phyloP scores from a whole-genome alignment of 1,140 invertebrate species.

The Mya arenaria region DNA sequence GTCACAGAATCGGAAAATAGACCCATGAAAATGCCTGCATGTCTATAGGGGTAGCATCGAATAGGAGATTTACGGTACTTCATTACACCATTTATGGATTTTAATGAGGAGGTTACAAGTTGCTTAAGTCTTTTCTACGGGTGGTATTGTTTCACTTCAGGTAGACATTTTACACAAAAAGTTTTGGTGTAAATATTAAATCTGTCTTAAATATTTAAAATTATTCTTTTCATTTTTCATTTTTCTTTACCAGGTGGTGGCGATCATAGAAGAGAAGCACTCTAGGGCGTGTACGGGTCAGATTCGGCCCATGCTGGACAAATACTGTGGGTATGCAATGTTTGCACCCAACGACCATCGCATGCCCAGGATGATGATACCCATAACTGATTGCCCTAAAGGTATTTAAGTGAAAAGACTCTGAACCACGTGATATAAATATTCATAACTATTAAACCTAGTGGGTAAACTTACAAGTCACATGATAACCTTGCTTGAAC shows the following conservation, averaged over 20 bases:
- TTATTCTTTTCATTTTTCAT: not conserved
- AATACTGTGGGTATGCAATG: constrained; percentile 83
- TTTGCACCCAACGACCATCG: constrained; percentile 89
- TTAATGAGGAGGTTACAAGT: not conserved
- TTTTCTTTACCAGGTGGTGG: constrained; percentile 82
- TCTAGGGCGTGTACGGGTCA: constrained; percentile 86
- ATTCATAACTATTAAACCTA: no score
- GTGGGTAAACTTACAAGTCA: no score
- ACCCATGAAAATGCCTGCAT: no score
- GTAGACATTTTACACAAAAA: no score
- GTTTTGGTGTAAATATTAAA: no score
- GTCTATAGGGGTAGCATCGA: no score
- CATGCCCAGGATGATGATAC: constrained; percentile 87
- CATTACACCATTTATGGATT: not conserved
- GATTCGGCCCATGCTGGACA: constrained; percentile 85
- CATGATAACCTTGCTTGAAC: no score
- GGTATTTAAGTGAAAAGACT: no score
- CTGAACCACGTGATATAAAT: no score
- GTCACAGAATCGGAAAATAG: no score
- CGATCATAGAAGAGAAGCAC: constrained; percentile 84
- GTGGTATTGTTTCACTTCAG: not conserved
- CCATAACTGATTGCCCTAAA: constrained; percentile 84
- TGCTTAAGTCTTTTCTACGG: not conserved
- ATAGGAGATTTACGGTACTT: not conserved
- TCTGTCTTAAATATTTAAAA: not conserved